Percentiles rank a stretch among this genome's conserved stretches.
Evolutionary conservation across 2,888 invertebrate genomes (phyloP).

Genomic region (Agriopis leucophaearia): DNA sequence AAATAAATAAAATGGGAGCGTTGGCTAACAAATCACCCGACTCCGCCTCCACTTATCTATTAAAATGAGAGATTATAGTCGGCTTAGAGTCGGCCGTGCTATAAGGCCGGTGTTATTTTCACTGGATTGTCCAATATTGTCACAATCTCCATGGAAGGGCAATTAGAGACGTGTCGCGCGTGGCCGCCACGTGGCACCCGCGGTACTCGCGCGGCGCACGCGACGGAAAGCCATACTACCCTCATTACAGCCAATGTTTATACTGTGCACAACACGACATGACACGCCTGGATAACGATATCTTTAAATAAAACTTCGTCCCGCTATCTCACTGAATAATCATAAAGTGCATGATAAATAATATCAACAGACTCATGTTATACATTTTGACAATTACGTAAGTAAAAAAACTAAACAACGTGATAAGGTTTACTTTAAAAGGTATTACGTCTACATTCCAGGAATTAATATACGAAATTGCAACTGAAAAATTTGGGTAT

Average conservation of each 20-base stretch:
- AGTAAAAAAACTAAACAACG: not conserved
- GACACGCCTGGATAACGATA: conserved; percentile 65
- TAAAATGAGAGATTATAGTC: conserved; percentile 85
- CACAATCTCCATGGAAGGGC: conserved; percentile 81
- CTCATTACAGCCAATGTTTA: conserved; percentile 76
- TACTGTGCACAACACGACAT: conserved; percentile 66
- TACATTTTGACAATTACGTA: not conserved
- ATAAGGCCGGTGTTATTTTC: conserved; percentile 82
- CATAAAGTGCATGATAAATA: conserved; percentile 23
- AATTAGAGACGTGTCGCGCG: conserved; percentile 84
- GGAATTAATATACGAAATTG: conserved; percentile 78
- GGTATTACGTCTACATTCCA: conserved; percentile 42
- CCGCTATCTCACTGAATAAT: conserved; percentile 41
- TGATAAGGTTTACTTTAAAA: not conserved
- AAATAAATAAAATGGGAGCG: conserved; percentile 53
- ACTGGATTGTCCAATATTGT: conserved; percentile 85
- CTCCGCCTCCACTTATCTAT: conserved; percentile 85
- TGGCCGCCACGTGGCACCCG: conserved; percentile 75
- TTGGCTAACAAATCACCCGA: conserved; percentile 77
- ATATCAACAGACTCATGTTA: conserved; percentile 17
- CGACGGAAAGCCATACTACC: conserved; percentile 58
- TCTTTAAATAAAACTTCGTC: conserved; percentile 60
- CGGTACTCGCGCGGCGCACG: conserved; percentile 57
- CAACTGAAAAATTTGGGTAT: conserved; percentile 75
- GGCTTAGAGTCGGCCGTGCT: conserved; percentile 68